Evolutionary conservation across 2,888 invertebrate species (phyloP).

Genomic region (Fragum fragum): DNA sequence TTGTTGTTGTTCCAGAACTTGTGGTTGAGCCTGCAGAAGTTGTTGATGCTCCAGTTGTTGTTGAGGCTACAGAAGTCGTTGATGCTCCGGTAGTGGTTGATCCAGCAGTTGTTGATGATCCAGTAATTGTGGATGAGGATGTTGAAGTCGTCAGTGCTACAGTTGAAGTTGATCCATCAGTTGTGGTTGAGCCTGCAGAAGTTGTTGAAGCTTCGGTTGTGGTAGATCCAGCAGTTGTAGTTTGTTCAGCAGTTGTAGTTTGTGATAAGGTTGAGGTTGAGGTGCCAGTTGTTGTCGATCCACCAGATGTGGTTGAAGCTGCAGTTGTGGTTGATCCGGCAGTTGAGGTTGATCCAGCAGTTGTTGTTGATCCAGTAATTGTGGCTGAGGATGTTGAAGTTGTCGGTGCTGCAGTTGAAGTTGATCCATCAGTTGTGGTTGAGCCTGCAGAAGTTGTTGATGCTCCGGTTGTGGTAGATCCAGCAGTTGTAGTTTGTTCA

Average conservation of each 20-base stretch:
- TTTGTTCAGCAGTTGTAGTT: background rate
- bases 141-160: background rate
- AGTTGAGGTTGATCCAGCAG: background rate
- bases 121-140: background rate
- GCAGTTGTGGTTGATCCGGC: background rate
- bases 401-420: background rate
- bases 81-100: background rate
- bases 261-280: background rate
- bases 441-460: background rate
- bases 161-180: background rate
- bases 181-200: background rate
- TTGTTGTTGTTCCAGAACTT: background rate
- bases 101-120: background rate
- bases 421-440: background rate
- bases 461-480: background rate
- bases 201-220: background rate
- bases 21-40: background rate
- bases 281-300: background rate
- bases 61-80: background rate
- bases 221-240: background rate
- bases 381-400: slow-evolving; percentile 2
- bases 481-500: background rate
- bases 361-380: background rate
- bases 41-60: background rate
- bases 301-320: background rate